Evolutionary conservation across 2,797 vertebrate species (phyloP), one percentile per base, ranked within the genome.

Genomic region (Numenius phaeopus): DNA sequence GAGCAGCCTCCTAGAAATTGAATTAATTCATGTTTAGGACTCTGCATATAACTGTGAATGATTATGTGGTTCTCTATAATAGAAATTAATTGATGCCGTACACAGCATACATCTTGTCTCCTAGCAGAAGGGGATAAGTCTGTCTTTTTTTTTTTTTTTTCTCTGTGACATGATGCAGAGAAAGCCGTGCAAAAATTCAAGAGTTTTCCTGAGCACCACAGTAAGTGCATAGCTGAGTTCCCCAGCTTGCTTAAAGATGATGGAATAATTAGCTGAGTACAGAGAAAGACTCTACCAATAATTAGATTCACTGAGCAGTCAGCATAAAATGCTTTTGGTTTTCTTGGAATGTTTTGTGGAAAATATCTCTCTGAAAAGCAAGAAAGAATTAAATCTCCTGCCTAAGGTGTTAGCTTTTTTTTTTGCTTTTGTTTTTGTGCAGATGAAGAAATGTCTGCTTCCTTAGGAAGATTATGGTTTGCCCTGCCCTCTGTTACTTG

Each of bases 401-500:
- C 34, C 10, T 39, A 59, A 24, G 39, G 39, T 23, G 47, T 70
- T 59, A 30, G 34, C 34, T 34, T 64, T 23, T 6, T 2, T 42
- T 26, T 58, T 2, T 39, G 10, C 16, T 61, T 61, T 32, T 17
- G 11, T 54, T 39, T 90, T 59, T 37, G 66, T 87, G 62, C 29
- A 79, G 46, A 52, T 69, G 34, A 94, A 54, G 58, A 82, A 85
- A 62, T 72, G 32, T 73, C 37, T 34, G 19, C 52, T 57, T 78
- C 42, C 64, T 73, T 83, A 20, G 49, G 54, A 87, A 83, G 37
- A 26, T 32, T 34, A 46, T 47, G 29, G 14, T 46, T 90, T 92
- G 55, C 57, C 54, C 61, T 92, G 83, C 73, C 91, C 83, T 93
- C 66, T 79, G 32, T 79, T 82, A 65, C 54, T 57, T 57, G 66